Percentiles rank a stretch among this genome's conserved stretches.
These are phyloP conservation scores for Elymnias hypermnestra DNA, from an alignment of 1,140 invertebrate genomes.

Conservation along the genomic window DNA sequence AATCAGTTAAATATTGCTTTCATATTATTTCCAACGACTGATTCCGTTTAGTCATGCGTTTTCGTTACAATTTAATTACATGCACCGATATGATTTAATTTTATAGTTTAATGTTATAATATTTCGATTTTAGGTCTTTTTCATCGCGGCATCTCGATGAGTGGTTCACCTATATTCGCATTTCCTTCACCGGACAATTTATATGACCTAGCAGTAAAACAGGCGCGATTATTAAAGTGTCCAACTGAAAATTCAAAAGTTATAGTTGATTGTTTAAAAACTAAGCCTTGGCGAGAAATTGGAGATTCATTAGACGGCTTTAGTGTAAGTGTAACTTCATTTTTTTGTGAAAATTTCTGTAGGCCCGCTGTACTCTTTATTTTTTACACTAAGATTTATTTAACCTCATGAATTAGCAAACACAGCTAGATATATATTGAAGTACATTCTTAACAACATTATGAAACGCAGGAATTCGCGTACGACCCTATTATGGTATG, in stretches of 20 bases:
- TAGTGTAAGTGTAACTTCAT: conserved; percentile 24
- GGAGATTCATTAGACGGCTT: conserved; percentile 72
- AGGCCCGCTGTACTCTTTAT: no score
- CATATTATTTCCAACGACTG: no score
- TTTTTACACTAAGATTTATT: no score
- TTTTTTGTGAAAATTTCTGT: no score
- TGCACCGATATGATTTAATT: no score
- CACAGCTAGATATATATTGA: no score
- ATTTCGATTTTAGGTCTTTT: conserved; percentile 80
- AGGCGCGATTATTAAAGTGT: conserved; percentile 83
- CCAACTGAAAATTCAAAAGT: conserved; percentile 75
- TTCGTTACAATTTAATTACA: no score
- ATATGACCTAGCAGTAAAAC: conserved; percentile 78
- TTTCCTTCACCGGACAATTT: conserved; percentile 73
- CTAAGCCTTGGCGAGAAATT: conserved; percentile 71
- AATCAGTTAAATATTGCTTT: no score
- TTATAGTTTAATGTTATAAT: no score
- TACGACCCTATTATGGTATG: conserved; percentile 79
- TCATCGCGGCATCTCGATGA: conserved; percentile 82
- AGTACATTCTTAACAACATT: no score
- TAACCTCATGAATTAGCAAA: no score
- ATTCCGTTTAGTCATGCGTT: no score
- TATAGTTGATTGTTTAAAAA: conserved; percentile 81
- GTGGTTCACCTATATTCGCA: conserved; percentile 77
- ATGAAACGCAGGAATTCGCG: conserved; percentile 48